Percentiles rank a stretch among this genome's conserved stretches.
phyloP scores from a whole-genome alignment of 2,797 vertebrate species.

The Knipowitschia caucasica region DNA sequence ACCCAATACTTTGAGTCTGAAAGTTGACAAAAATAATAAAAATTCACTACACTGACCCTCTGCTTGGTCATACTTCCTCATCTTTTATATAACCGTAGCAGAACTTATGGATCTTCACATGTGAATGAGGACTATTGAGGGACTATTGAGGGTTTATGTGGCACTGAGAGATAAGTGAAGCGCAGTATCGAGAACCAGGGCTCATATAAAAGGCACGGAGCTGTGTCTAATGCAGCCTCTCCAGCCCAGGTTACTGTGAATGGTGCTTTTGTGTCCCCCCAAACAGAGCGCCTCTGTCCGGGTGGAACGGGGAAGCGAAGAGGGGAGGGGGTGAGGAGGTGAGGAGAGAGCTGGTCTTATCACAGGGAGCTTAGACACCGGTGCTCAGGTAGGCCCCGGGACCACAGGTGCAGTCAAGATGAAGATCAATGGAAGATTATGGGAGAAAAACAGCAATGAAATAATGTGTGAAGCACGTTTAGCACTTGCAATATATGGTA shows the following conservation, averaged over 20 bases:
- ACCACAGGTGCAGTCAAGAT: slow-evolving; percentile 12
- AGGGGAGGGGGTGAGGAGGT: slow-evolving; percentile 8
- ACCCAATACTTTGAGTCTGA: no score
- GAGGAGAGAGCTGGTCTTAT: slow-evolving; percentile 60
- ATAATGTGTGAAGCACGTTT: no score
- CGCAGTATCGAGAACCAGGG: slow-evolving; percentile 37
- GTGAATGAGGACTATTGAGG: background rate
- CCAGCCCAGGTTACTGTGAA: slow-evolving; percentile 59
- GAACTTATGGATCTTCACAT: background rate
- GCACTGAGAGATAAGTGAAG: slow-evolving; percentile 31
- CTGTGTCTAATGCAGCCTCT: slow-evolving; percentile 63
- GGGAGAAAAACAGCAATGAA: no score
- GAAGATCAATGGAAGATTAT: slow-evolving; percentile 36
- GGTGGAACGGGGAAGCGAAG: slow-evolving; percentile 46
- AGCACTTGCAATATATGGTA: no score
- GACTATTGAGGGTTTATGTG: slow-evolving; percentile 10
- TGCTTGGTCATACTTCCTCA: no score
- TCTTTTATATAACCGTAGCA: no score
- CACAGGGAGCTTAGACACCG: slow-evolving; percentile 56
- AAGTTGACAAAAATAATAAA: no score
- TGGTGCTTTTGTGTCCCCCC: slow-evolving; percentile 61
- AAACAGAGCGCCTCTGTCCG: slow-evolving; percentile 67
- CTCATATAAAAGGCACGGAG: slow-evolving; percentile 46
- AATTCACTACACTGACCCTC: no score
- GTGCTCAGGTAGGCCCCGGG: slow-evolving; percentile 54